Evolutionary conservation across 2,888 invertebrate species (phyloP).

Genomic region (Heliconius ethilla): DNA sequence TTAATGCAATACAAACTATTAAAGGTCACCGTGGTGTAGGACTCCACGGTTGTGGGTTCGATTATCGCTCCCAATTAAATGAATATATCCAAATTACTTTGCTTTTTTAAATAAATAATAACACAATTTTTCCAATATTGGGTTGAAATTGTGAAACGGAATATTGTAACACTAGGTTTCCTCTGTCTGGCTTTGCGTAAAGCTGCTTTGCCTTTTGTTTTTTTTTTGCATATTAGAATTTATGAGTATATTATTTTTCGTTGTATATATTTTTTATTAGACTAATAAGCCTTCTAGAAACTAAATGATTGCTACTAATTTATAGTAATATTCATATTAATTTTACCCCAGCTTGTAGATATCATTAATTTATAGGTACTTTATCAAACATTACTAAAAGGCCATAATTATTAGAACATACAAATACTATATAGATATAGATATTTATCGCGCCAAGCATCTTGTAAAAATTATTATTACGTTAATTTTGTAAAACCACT

Average conservation of each 20-base stretch:
- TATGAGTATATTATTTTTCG: neutral
- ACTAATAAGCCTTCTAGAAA: neutral
- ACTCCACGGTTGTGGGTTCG: neutral
- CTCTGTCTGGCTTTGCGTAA: neutral
- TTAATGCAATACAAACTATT: neutral
- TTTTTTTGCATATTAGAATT: neutral
- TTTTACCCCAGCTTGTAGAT: neutral
- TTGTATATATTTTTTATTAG: neutral
- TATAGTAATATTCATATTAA: neutral
- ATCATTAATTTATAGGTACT: neutral
- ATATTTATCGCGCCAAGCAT: neutral
- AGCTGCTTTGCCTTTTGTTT: neutral
- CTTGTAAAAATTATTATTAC: neutral
- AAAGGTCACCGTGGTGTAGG: neutral
- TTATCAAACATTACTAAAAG: conserved; percentile 1
- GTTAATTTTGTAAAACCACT: conserved; percentile 12
- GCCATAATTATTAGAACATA: conserved; percentile 2
- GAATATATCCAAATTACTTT: neutral
- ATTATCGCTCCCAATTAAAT: neutral
- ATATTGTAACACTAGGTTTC: too few species aligned
- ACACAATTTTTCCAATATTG: neutral
- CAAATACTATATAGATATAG: too few species aligned
- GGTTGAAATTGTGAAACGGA: neutral
- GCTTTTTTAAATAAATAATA: neutral
- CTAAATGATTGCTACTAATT: neutral